Base-by-base conservation (phyloP, 2,888 invertebrate genomes). In the Laspeyria flexula region DNA sequence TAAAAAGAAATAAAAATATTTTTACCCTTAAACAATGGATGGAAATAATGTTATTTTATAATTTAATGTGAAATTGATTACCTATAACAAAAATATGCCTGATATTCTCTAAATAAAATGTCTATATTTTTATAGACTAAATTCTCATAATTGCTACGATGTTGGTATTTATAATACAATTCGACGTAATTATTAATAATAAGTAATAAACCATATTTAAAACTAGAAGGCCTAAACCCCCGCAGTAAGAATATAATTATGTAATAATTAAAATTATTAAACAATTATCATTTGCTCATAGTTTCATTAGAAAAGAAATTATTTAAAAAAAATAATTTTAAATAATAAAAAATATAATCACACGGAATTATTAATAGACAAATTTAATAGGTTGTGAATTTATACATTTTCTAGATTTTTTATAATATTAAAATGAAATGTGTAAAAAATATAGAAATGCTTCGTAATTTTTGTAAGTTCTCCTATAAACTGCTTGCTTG, bases 401-500 rank as follows among this genome's bases (percentile, higher is more conserved):
- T 92, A 88, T 88, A 90, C 89, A 91, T 89, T 91, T 91, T 90
- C 83, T 90, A 90, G 90, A 88, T 88, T 79, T 90, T 90, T 89
- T 88, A 89, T 88, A 87, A 84, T 81, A 84, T 81, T 74, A 69
- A 77, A 77, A 76, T 65, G 67, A 75, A 77, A 68, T 73, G 75
- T 69, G 60, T 73, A 74, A 71, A 71, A 67, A 74, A 75, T 40
- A 72, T 75, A 73, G 65, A 52, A 71, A 59, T 60, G 81, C 77
- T 74, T 73, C 16, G 47, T 65, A 57, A 25, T 43, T 54, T 60
- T 49, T 27, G 65, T 79, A 80, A 75, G 67, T 68, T 78, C 65
- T 65, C 55, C 64, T 70, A 33, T 45, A 25, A 61, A 71, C 70
- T 51, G 82, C 80, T 84, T 81, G 86, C 82, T 83, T 82, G 79